Evolutionary conservation across 2,888 invertebrate genomes (phyloP), one percentile per base, ranked within the genome.

Genomic region (Oxycera nigricornis): DNA sequence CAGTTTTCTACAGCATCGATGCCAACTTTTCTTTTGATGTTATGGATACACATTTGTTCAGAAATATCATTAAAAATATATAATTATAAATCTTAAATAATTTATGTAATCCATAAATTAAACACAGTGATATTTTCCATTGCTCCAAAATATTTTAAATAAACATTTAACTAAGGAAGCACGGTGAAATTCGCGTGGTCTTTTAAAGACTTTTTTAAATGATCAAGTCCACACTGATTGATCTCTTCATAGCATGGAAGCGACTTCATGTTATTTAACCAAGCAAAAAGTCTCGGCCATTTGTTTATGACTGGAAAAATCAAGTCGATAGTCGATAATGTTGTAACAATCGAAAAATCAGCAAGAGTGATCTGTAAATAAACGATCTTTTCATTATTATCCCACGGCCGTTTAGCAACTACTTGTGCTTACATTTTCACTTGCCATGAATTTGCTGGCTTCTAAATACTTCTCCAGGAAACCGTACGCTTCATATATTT

Each of bases 291-390:
- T 41, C 79, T 81, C 22, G 86, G 86, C 82, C 83, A 87, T 73
- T 82, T 81, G 46, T 80, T 73, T 2, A 81, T 81, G 59, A 87
- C 79, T 14, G 86, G 86, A 79, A 87, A 85, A 79, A 87, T 80
- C 75, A 86, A 81, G 81, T 85, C 81, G 35, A 84, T 81, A n/a
- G 83, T 85, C 73, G 85, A 84, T 72, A 87, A 74, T 77, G 86
- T 85, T 76, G 86, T 82, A 75, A 86, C 81, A 72, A 86, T 81
- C 52, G 86, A 85, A 77, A 86, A 81, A 80, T 87, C 87, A 61
- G 87, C 87, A 75, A 87, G 82, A 65, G 85, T 83, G 76, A 83
- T 75, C 84, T 84, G 74, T n/a, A n/a, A n/a, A n/a, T n/a, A n/a
- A n/a, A n/a, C n/a, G n/a, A n/a, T n/a, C n/a, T n/a, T n/a, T n/a